These are phyloP conservation scores for Aleadryas rufinucha DNA, from an alignment of 2,113 vertebrate genomes.

Conservation along the genomic window DNA sequence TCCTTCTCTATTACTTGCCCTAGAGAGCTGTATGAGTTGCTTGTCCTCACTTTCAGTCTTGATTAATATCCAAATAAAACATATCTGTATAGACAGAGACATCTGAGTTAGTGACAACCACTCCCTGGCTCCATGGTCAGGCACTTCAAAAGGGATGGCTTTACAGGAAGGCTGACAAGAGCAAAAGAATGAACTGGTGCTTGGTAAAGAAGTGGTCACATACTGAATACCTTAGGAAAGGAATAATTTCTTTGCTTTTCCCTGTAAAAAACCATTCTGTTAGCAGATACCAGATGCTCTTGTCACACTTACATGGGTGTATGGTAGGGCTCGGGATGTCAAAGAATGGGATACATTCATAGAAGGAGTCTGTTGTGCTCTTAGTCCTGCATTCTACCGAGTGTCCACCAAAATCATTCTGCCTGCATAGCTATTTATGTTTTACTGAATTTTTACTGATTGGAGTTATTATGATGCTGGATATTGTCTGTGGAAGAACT, in stretches of 20 bases:
- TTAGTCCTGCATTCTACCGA: background rate
- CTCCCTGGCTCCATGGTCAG: background rate
- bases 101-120: background rate
- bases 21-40: background rate
- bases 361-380: background rate
- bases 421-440: background rate
- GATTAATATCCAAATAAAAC: background rate
- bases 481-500: background rate
- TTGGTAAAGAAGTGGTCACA: background rate
- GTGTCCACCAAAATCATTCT: background rate
- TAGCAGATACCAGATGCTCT: background rate
- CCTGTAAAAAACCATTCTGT: background rate
- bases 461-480: background rate
- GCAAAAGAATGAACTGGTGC: background rate
- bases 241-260: background rate
- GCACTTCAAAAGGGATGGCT: background rate
- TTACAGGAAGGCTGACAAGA: background rate
- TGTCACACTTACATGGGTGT: background rate
- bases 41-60: background rate
- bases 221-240: background rate
- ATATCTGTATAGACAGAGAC: background rate
- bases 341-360: background rate
- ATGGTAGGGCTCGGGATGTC: background rate
- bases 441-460: background rate
- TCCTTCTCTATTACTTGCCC: background rate